Evolutionary conservation across 2,113 vertebrate species (phyloP), one percentile per base, ranked within the genome.

Genomic region (Strigops habroptila): DNA sequence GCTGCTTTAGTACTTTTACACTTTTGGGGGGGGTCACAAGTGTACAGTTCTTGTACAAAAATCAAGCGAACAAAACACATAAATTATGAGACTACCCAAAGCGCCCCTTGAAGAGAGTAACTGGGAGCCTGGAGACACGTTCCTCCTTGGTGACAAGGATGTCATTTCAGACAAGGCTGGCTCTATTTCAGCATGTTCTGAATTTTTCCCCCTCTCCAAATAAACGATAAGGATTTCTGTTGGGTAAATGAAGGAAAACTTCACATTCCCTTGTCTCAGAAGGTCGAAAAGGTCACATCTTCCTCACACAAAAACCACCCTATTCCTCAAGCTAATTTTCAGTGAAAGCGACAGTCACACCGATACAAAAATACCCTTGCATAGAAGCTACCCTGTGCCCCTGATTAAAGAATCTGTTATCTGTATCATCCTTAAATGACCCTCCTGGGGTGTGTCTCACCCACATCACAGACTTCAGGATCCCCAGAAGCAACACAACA

Each of bases 1-100:
- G 28, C 52, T 83, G 92, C 62, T 95, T 97, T 96, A 97, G 74
- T 91, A 86, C 64, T 94, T 73, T 90, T 76, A 73, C n/a, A 12
- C 3, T 25, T 52, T 25, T 52, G 46, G 24, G 13, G 18, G 12
- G 13, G 21, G 44, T 71, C 70, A 52, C 49, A 88, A 84, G 31
- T 59, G 83, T 7, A 39, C 43, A 63, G 77, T 33, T 91, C 57
- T 51, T 68, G 43, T 41, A 81, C 63, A 93, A 94, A 96, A 93
- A 85, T 43, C 44, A 88, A 80, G 68, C 25, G 2, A 95, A 57
- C 28, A 87, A 84, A 92, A 71, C 68, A 90, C 25, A 3, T 64
- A 48, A 90, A 79, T 95, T 91, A 92, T 37, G 57, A 83, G 18
- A 78, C 55, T 81, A 87, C 27, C 31, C 60, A 87, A 94, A 92